Percentiles rank a stretch among this genome's conserved stretches.
These are phyloP conservation scores for Corynorhinus townsendii DNA, from an alignment of 2,113 vertebrate species.

Conservation along the genomic window DNA sequence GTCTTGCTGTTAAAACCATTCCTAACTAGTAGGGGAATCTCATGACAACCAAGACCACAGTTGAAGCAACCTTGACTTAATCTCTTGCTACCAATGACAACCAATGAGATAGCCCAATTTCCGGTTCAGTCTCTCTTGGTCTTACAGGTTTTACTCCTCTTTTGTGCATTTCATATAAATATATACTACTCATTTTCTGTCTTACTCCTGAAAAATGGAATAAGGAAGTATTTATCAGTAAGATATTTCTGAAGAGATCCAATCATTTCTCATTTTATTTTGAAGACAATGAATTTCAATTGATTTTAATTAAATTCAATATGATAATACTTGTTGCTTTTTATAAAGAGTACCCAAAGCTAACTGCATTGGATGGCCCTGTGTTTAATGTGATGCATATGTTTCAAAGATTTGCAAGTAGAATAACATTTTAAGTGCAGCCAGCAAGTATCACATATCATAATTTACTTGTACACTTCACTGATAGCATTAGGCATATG, in stretches of 20 bases:
- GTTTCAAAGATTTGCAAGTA: not conserved
- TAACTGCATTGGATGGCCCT: not conserved
- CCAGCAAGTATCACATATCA: not conserved
- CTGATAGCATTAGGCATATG: not conserved
- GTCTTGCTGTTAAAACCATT: not conserved
- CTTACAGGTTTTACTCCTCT: not conserved
- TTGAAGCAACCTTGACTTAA: not conserved
- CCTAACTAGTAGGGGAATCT: not conserved
- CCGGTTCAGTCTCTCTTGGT: not conserved
- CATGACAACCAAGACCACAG: not conserved
- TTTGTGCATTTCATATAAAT: not conserved
- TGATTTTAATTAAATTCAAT: constrained; percentile 4
- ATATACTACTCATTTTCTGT: not conserved
- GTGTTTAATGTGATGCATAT: not conserved
- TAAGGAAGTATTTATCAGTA: not conserved
- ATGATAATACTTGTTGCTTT: not conserved
- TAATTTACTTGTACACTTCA: not conserved
- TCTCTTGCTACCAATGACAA: not conserved
- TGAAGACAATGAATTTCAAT: not conserved
- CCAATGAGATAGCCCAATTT: not conserved
- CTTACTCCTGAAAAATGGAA: not conserved
- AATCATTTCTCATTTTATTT: not conserved
- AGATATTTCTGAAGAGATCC: not conserved
- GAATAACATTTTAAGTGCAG: not conserved
- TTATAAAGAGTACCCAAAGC: not conserved